Evolutionary conservation across 1,140 invertebrate species (phyloP).

Genomic region (Diorhabda sublineata): DNA sequence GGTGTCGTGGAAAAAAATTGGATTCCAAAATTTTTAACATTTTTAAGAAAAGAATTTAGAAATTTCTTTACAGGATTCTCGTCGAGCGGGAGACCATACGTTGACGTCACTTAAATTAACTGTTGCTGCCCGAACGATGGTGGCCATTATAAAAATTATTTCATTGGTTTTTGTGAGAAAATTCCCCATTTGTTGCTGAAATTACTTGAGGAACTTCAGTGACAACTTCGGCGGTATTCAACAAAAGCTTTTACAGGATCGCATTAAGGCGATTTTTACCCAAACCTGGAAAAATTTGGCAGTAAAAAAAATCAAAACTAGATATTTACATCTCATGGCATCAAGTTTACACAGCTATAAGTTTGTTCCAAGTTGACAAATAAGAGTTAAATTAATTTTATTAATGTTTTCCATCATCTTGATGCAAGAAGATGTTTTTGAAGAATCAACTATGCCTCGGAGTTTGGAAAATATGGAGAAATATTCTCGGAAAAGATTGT

Average conservation of each 20-base stretch:
- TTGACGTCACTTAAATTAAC: constrained; percentile 16
- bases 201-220: constrained; percentile 13
- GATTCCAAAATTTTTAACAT: constrained; percentile 9
- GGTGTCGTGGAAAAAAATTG: constrained; percentile 8
- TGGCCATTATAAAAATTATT: constrained; percentile 12
- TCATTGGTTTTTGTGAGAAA: constrained; percentile 18
- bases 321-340: too few relatives aligned
- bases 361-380: too few relatives aligned
- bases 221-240: neutral
- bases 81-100: neutral
- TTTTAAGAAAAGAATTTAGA: neutral
- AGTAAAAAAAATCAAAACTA: too few relatives aligned
- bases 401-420: too few relatives aligned
- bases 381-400: too few relatives aligned
- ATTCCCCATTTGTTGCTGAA: constrained; percentile 11
- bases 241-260: neutral
- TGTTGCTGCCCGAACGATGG: neutral
- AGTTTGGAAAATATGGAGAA: too few relatives aligned
- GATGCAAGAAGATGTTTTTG: too few relatives aligned
- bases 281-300: too few relatives aligned
- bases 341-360: too few relatives aligned
- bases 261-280: neutral
- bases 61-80: constrained; percentile 5
- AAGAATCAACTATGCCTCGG: too few relatives aligned
- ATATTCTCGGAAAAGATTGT: too few relatives aligned